Evolutionary conservation across 2,113 vertebrate genomes (phyloP).

Genomic region (Protobothrops mucrosquamatus): DNA sequence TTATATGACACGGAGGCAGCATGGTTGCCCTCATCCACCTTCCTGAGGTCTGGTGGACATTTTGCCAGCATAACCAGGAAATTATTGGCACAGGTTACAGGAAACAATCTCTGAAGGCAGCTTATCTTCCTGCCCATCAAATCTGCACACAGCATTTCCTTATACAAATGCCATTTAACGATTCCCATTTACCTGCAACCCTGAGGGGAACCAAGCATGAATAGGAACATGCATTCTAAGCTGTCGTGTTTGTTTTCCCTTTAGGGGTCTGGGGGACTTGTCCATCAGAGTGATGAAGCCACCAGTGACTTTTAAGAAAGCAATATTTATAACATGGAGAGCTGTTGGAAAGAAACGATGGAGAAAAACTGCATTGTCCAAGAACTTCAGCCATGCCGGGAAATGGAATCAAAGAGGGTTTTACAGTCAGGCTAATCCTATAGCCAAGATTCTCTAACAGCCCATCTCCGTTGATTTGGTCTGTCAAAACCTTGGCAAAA

Average conservation of each 20-base stretch:
- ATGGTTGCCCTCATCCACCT: neutral
- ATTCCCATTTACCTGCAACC: neutral
- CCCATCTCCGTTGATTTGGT: neutral
- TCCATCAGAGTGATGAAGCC: neutral
- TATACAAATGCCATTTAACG: neutral
- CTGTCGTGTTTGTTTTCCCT: neutral
- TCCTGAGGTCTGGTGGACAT: neutral
- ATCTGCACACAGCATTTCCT: neutral
- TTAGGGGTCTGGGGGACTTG: neutral
- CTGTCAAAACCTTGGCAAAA: neutral
- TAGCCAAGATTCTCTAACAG: neutral
- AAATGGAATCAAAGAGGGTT: neutral
- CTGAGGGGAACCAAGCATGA: neutral
- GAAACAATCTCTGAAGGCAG: neutral
- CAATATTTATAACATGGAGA: neutral
- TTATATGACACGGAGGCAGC: neutral
- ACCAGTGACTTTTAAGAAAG: neutral
- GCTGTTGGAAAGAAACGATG: neutral
- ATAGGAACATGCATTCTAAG: neutral
- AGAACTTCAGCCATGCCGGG: neutral
- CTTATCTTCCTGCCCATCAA: neutral
- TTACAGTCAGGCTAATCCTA: neutral
- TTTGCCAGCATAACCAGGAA: neutral
- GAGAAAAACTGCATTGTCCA: neutral
- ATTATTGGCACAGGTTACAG: neutral